Base-by-base conservation (phyloP, 2,797 vertebrate species). In the Taeniopygia guttata region DNA sequence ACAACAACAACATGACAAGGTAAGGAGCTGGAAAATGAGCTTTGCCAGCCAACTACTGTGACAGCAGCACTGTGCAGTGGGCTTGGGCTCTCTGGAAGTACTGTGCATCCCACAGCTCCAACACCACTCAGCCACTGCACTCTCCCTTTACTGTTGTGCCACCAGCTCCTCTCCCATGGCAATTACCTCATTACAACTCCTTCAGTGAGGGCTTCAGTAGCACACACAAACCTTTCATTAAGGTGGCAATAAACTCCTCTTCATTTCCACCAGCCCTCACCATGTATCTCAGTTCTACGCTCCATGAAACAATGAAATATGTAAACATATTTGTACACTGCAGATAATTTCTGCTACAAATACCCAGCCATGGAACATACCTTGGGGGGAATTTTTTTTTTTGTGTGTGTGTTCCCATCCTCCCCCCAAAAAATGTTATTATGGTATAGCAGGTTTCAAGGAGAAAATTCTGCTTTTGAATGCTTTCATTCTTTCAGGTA, bases 11-110 rank as follows among this genome's bases (percentile, higher is more conserved):
- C 13, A 16, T 1, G 3, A 46, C 54, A 62, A 52, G 58, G 22
- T 32, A 78, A 84, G 48, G 26, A 77, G 29, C n/a, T 29, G 43
- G 26, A 29, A 69, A 80, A 70, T 8, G 9, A 80, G 38, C 49
- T 70, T 4, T 81, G 54, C 62, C 21, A 23, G 40, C 29, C 46
- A 64, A 13, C 23, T 25, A 7, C 38, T 26, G 32, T 3, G 15
- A 22, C 20, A 73, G 42, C 49, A 68, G 42, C 4, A 0, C 5
- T 23, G 25, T 3, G 5, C 2, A 1, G 4, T 20, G 27, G 20
- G 2, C 67, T 6, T 25, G 54, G 48, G 21, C n/a, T 60, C 86
- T 66, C 66, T 68, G 34, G 21, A 70, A 52, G 27, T 1, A 52
- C 42, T 40, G 36, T 23, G 43, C 21, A 13, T 11, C 29, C 29